Evolutionary conservation across 2,888 invertebrate genomes (phyloP).

Genomic region (Drosophila merina): DNA sequence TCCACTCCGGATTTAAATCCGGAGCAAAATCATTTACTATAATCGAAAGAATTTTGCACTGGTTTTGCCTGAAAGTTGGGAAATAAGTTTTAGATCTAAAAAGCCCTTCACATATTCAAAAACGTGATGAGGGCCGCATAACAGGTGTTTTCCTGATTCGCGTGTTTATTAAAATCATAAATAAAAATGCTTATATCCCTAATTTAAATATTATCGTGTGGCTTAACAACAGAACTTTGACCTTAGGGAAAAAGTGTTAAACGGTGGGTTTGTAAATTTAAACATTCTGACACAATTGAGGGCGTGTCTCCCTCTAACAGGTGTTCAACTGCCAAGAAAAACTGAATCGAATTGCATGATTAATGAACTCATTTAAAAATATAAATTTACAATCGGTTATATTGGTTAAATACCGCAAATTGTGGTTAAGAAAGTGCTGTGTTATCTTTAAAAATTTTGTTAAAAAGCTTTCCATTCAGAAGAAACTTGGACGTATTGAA

Average conservation of each 20-base stretch:
- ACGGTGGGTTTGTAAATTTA: background rate
- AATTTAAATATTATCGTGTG: background rate
- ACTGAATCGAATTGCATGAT: slow-evolving; percentile 22
- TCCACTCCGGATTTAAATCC: slow-evolving; percentile 29
- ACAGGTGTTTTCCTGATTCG: background rate
- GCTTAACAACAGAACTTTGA: background rate
- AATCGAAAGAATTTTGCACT: slow-evolving; percentile 16
- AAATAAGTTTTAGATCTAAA: background rate
- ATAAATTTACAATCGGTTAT: slow-evolving; percentile 17
- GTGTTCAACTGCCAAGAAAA: slow-evolving; percentile 18
- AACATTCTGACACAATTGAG: slow-evolving; percentile 5
- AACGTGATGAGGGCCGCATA: background rate
- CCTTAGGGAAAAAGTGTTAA: background rate
- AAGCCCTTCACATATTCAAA: background rate
- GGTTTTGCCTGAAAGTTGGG: slow-evolving; percentile 9
- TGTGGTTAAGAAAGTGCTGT: background rate
- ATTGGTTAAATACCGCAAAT: background rate
- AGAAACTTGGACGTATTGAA: slow-evolving; percentile 38
- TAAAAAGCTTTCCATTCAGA: background rate
- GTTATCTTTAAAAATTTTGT: too few species aligned
- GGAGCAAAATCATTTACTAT: too few species aligned
- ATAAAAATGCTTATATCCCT: background rate
- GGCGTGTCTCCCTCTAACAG: slow-evolving; percentile 31
- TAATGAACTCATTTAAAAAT: slow-evolving; percentile 24
- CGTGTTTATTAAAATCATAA: background rate